These are phyloP conservation scores for Drosophila demipolita DNA, from an alignment of 2,888 invertebrate genomes.

Conservation along the genomic window DNA sequence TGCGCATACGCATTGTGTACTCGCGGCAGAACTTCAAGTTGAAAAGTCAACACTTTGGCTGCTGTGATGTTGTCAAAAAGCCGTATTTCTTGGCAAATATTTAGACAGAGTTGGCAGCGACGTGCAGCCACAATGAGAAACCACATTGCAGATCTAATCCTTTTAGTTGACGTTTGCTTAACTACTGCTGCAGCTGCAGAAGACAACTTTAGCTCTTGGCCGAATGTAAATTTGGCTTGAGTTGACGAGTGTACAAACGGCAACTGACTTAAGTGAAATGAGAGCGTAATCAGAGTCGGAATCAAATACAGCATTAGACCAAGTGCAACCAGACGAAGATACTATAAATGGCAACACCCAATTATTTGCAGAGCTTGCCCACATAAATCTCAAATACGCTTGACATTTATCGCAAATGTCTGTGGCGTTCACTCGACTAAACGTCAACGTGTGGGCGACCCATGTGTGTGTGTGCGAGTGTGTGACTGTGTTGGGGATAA, in stretches of 20 bases:
- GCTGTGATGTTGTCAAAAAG: conserved; percentile 23
- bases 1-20: conserved; percentile 60
- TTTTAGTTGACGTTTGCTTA: conserved; percentile 55
- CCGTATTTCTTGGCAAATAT: conserved; percentile 67
- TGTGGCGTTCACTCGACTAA: conserved; percentile 48
- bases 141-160: conserved; percentile 62
- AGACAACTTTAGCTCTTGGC: conserved; percentile 17
- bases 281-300: conserved; percentile 5
- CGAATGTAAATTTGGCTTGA: conserved; percentile 60
- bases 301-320: conserved; percentile 2
- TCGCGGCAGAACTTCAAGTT: conserved; percentile 34
- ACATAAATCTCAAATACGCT: conserved; percentile 69
- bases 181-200: conserved; percentile 5
- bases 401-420: conserved; percentile 71
- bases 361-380: conserved; percentile 51
- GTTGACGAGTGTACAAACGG: conserved; percentile 36
- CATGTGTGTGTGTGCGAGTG: background rate
- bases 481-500: background rate
- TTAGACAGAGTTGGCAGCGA: conserved; percentile 42
- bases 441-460: conserved; percentile 4
- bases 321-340: conserved; percentile 11
- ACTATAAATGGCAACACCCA: conserved; percentile 60
- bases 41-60: conserved; percentile 46
- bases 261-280: conserved; percentile 26
- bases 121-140: conserved; percentile 15